Conservation (phyloP, 1,140 invertebrate genomes). For the Eurosta solidaginis region DNA sequence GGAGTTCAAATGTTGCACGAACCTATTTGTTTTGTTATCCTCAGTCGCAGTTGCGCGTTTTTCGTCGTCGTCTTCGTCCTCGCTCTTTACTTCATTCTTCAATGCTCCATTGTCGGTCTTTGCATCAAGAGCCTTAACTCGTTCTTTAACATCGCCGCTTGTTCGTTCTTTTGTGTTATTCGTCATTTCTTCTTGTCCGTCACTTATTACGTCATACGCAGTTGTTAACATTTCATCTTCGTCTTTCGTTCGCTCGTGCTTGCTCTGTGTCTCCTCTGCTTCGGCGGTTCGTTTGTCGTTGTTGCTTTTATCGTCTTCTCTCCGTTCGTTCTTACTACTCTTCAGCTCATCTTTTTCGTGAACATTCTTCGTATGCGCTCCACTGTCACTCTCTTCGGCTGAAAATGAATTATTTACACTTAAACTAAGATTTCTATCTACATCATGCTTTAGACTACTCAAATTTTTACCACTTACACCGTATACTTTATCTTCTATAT, state of each 20-base stretch:
- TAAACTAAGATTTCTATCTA: slow-evolving; percentile 50
- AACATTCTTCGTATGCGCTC: not conserved
- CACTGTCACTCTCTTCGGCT: slow-evolving; percentile 26
- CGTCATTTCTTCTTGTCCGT: too few species aligned
- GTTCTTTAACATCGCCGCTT: too few species aligned
- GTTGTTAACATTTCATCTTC: too few species aligned
- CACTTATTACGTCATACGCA: too few species aligned
- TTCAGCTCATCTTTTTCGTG: not conserved
- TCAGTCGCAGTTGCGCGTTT: not conserved
- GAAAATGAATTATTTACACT: slow-evolving; percentile 34
- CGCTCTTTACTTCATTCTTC: not conserved
- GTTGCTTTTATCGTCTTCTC: too few species aligned
- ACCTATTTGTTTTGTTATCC: slow-evolving; percentile 4
- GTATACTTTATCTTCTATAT: slow-evolving; percentile 41
- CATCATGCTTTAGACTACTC: slow-evolving; percentile 51
- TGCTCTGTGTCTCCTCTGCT: too few species aligned
- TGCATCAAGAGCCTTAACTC: too few species aligned
- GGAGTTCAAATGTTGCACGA: not conserved
- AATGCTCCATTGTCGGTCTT: too few species aligned
- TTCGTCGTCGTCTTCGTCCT: not conserved
- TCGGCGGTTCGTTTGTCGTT: too few species aligned
- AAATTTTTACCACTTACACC: slow-evolving; percentile 47
- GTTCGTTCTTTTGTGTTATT: too few species aligned
- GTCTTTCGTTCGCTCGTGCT: too few species aligned
- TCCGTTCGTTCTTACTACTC: not conserved